Percentiles rank a stretch among this genome's conserved stretches.
These are phyloP conservation scores for Callithrix jacchus DNA, from an alignment of 2,113 vertebrate species.

Conservation along the genomic window DNA sequence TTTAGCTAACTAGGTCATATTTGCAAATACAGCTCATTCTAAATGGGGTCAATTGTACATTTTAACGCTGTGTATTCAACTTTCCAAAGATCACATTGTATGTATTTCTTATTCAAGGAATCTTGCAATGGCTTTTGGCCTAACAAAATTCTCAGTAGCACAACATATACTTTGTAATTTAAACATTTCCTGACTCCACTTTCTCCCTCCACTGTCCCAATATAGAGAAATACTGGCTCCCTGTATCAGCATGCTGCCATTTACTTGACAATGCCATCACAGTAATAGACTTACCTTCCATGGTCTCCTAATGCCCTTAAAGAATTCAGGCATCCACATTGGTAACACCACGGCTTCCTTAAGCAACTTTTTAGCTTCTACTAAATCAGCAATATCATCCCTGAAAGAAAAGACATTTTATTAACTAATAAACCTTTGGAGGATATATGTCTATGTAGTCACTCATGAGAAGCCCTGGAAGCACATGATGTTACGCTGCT, in stretches of 20 bases:
- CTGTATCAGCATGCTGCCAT: neutral
- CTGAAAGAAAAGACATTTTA: conserved; percentile 81
- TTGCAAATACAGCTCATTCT: neutral
- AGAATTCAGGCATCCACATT: conserved; percentile 99
- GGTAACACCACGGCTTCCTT: conserved; percentile 98
- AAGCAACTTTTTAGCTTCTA: conserved; percentile 96
- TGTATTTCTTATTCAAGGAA: neutral
- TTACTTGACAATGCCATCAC: neutral
- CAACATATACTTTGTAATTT: neutral
- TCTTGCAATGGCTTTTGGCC: neutral
- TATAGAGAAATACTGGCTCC: neutral
- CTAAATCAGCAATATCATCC: conserved; percentile 97
- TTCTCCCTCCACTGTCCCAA: neutral
- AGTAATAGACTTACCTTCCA: conserved; percentile 92
- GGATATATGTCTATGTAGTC: neutral
- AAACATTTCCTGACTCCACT: neutral
- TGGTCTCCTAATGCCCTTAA: conserved; percentile 97
- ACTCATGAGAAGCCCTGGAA: neutral
- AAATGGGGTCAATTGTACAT: neutral
- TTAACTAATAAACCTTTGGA: neutral
- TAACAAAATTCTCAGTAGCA: conserved; percentile 11
- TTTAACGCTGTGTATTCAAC: neutral
- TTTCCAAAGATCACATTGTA: neutral
- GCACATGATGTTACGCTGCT: fast-evolving
- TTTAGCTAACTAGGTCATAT: neutral